A percentile compares a stretch with the other conserved stretches of the same genome.
Conservation (phyloP, 2,888 invertebrate genomes). For the Cerastoderma edule region DNA sequence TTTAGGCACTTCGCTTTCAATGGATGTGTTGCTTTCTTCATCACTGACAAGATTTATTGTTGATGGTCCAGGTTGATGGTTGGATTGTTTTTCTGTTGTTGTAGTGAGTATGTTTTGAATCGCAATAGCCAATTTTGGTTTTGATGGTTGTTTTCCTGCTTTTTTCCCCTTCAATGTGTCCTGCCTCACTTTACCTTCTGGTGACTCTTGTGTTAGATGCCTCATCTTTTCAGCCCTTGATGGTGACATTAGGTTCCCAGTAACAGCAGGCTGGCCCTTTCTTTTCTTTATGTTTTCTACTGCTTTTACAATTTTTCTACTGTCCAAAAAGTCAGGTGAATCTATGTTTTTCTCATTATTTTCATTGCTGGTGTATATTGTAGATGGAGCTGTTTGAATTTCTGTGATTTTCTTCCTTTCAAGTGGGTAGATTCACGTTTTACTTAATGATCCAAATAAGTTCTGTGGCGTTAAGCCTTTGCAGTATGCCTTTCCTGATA, state of each 20-base stretch:
- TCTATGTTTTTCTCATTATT: neutral
- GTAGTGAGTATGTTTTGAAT: too few species aligned
- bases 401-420: neutral
- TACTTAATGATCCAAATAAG: conserved; percentile 28
- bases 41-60: neutral
- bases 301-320: conserved; percentile 3
- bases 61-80: neutral
- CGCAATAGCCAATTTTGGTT: too few species aligned
- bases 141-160: neutral
- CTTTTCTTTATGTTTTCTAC: neutral
- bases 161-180: too few species aligned
- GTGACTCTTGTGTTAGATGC: too few species aligned
- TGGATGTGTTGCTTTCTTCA: neutral
- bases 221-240: neutral
- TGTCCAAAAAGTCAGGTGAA: conserved; percentile 19
- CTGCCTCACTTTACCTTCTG: too few species aligned
- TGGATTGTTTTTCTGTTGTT: neutral
- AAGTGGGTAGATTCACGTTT: conserved; percentile 31
- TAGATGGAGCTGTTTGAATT: conserved; percentile 31
- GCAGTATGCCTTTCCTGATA: conserved; percentile 37
- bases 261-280: neutral
- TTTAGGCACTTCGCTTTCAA: neutral
- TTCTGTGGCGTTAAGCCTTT: conserved; percentile 34
- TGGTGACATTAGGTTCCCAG: neutral
- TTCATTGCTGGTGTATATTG: conserved; percentile 22